Base-by-base conservation (phyloP, 2,888 invertebrate genomes). In the Cataglyphis albicans region DNA sequence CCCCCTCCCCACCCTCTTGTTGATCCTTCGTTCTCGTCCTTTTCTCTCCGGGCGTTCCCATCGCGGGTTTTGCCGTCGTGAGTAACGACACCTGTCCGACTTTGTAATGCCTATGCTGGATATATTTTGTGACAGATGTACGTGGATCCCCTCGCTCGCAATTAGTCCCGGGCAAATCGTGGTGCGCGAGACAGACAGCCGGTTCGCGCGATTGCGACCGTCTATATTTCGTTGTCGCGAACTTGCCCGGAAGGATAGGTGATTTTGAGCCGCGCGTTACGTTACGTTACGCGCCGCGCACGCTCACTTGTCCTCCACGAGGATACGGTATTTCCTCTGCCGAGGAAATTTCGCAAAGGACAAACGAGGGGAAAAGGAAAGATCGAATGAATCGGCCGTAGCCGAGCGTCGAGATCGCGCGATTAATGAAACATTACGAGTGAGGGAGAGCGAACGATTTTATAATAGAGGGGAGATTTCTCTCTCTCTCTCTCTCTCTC, bases 1-100 rank as follows among this genome's bases (percentile, higher is more conserved):
- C 38, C 38, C 29, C 12, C 29, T 21, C 63, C 57, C 57, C 10
- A n/a, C 55, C 32, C 38, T 21, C 57, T 15, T 15, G 59, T 15
- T 25, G 55, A 18, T 55, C 64, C 68, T 52, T 52, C 81, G 76
- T 75, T 83, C 80, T 83, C 72, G 67, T 87, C 86, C 84, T 87
- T 82, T 78, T 85, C 86, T 74, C 81, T 80, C 82, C n/a, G 7
- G 76, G 44, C 52, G 61, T 72, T 75, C n/a, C 64, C 84, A 61
- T 59, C 44, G 83, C n/a, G n/a, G n/a, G 82, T 72, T 84, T 78
- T 63, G 55, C 67, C 76, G 70, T 41, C 64, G 82, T 75, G 89
- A 88, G 72, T 85, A 87, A 89, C 87, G 89, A 89, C 83, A 86
- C 81, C 84, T 82, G 87, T 86, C 84, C 82, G 63, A 57, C 48